These are phyloP conservation scores for Potamilus streckersoni DNA, from an alignment of 1,140 invertebrate genomes.

Conservation along the genomic window DNA sequence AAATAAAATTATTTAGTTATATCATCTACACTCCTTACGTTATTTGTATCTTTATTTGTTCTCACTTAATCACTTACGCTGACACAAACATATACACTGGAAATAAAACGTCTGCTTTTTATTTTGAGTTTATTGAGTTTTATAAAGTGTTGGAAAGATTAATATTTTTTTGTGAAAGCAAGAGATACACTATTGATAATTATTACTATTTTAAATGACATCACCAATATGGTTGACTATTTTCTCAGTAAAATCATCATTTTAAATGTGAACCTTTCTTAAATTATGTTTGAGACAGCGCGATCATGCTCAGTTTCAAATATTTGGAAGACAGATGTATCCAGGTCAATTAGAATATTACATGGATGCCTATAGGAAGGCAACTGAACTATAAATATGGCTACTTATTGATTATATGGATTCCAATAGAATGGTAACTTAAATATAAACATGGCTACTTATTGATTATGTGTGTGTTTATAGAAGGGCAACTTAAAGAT, in stretches of 20 bases:
- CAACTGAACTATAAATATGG: background rate
- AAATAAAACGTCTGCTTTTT: too few species aligned
- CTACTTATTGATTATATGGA: conserved; percentile 5
- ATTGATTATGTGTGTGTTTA: conserved; percentile 4
- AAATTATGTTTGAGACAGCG: conserved; percentile 21
- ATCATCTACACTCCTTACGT: too few species aligned
- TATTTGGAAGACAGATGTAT: conserved; percentile 31
- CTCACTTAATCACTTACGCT: too few species aligned
- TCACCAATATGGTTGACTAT: background rate
- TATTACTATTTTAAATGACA: background rate
- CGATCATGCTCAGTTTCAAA: conserved; percentile 18
- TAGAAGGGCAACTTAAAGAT: background rate
- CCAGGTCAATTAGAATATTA: conserved; percentile 11
- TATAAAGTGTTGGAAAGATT: too few species aligned
- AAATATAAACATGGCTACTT: background rate
- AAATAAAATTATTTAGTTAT: too few species aligned
- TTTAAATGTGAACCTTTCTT: conserved; percentile 1
- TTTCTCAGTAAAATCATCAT: conserved; percentile 12
- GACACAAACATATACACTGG: too few species aligned
- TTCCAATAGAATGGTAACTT: background rate
- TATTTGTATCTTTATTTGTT: too few species aligned
- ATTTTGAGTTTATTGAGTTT: too few species aligned
- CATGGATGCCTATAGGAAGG: conserved; percentile 11
- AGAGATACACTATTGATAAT: conserved; percentile 1
- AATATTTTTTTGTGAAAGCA: background rate